These are phyloP conservation scores for Macrophya annulata DNA, from an alignment of 2,888 invertebrate genomes.

Conservation along the genomic window DNA sequence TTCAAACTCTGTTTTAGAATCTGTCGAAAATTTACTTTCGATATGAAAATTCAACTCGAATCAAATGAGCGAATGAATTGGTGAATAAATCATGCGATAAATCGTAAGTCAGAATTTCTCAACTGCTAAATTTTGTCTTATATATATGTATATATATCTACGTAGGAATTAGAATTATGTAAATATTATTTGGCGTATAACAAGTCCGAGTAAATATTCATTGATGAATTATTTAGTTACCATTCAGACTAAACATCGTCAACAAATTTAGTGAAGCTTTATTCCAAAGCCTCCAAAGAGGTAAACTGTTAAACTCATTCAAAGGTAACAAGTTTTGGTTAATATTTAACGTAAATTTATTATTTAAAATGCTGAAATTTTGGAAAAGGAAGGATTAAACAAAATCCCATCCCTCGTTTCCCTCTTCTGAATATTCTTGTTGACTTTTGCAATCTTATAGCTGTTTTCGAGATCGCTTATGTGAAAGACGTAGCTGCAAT, in stretches of 20 bases:
- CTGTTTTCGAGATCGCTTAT: not conserved
- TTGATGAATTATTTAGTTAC: slow-evolving; percentile 29
- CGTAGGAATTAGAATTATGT: not conserved
- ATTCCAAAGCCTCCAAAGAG: slow-evolving; percentile 34
- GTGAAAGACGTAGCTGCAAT: not conserved
- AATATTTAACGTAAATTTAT: slow-evolving; percentile 20
- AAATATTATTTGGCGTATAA: slow-evolving; percentile 20
- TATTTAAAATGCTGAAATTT: slow-evolving; percentile 1
- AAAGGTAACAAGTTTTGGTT: slow-evolving; percentile 34
- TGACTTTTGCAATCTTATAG: not conserved
- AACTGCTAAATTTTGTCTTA: not conserved
- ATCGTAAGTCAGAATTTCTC: not conserved
- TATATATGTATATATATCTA: not conserved
- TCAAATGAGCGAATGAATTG: not conserved
- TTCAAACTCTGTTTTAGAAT: not conserved
- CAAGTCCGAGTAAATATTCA: slow-evolving; percentile 10
- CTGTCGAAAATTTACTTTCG: not conserved
- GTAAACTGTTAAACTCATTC: slow-evolving; percentile 17
- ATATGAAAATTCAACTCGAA: not conserved
- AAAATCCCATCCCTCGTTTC: not conserved
- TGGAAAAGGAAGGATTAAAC: slow-evolving; percentile 5
- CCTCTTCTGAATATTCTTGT: not conserved
- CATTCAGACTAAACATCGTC: slow-evolving; percentile 26
- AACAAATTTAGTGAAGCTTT: slow-evolving; percentile 25
- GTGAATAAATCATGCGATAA: not conserved